Evolutionary conservation across 2,113 vertebrate species (phyloP), one percentile per base, ranked within the genome.

Genomic region (Phoenicopterus ruber): DNA sequence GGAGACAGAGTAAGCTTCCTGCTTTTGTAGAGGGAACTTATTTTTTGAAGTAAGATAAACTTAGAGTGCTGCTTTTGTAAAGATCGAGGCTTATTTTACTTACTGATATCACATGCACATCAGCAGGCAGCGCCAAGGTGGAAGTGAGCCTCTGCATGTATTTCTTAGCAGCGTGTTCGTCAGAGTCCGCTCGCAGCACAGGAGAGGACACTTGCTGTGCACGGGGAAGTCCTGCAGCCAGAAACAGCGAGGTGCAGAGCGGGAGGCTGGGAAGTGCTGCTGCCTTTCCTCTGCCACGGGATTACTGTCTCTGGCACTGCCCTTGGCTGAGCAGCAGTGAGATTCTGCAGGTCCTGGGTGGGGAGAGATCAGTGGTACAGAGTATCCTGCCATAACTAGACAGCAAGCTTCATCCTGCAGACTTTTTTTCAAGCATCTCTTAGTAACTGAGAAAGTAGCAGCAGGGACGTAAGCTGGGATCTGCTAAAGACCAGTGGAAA

Each of bases 1-100:
- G 96, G 96, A 95, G 94, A 96, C 94, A 95, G 94, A 94, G 94
- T 79, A 83, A 78, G 92, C 94, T 97, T 98, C 97, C 97, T 96
- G 96, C 97, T 97, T 98, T 98, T 98, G 97, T 97, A 82, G 73
- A 92, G 66, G 78, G 52, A 95, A 93, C 87, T 95, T 91, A 88
- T 71, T 96, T 96, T 95, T 93, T 93, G 78, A 93, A 86, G 91
- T 94, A 95, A 97, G 95, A 96, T 94, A 97, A 97, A 97, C 96
- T 96, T 82, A 88, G 94, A 90, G 90, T 6, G 11, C 49, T 40
- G 92, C 90, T 96, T 97, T 96, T 96, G 83, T 95, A 91, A 95
- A 95, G 89, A 88, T 42, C 0, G 59, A 82, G 62, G 94, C 79
- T 93, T 96, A 87, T 96, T 96, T 97, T 95, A 91, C 95, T 95